Evolutionary conservation across 37 sponge, comb jelly and placozoan species (phyloP).

Genomic region (Amphimedon queenslandica): DNA sequence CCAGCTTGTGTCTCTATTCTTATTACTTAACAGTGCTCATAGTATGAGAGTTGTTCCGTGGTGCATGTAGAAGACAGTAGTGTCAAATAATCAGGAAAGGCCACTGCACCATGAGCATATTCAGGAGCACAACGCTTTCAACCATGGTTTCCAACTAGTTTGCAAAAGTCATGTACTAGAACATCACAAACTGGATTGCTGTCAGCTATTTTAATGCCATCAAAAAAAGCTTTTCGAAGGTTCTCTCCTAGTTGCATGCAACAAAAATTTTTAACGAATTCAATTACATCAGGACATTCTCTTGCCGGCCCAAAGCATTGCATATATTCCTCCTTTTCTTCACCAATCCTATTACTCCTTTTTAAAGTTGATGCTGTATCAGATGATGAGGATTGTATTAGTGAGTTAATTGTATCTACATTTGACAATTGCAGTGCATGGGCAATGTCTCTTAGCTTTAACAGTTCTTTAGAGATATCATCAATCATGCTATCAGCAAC

Average conservation of each 20-base stretch:
- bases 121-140: no score
- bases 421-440: not conserved
- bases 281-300: not conserved
- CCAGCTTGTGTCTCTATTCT: not conserved
- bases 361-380: no score
- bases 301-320: constrained; percentile 4
- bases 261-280: constrained; percentile 23
- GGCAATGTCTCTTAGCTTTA: constrained; percentile 3
- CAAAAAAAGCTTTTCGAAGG: constrained; percentile 20
- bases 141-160: no score
- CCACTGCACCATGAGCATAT: no score
- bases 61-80: not conserved
- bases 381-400: no score
- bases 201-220: not conserved
- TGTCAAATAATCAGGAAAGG: not conserved
- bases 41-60: no score
- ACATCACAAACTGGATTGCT: not conserved
- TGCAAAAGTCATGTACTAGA: constrained; percentile 34
- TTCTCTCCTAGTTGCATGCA: constrained; percentile 20
- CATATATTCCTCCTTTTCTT: constrained; percentile 7
- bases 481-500: constrained; percentile 13
- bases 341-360: not conserved
- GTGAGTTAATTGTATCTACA: constrained; percentile 8
- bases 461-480: constrained; percentile 13
- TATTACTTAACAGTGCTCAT: no score